Percentiles rank a stretch among this genome's conserved stretches.
Evolutionary conservation across 2,113 vertebrate genomes (phyloP).

Genomic region (Nestor notabilis): DNA sequence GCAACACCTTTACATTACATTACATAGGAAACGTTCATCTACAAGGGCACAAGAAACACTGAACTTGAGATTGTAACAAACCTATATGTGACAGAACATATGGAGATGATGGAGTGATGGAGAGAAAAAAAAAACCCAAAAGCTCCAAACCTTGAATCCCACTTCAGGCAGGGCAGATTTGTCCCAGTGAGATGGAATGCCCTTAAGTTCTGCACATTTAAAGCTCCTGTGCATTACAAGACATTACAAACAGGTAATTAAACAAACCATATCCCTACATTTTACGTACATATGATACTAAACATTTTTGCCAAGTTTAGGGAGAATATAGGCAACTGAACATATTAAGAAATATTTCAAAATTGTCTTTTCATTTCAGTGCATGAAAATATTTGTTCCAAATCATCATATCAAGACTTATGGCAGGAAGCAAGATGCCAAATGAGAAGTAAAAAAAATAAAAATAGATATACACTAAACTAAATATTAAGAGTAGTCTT

Average conservation of each 20-base stretch:
- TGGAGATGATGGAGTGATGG: background rate
- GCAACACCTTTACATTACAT: background rate
- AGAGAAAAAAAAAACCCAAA: background rate
- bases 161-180: constrained; percentile 76
- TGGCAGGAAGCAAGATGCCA: background rate
- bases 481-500: background rate
- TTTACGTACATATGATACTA: background rate
- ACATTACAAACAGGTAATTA: background rate
- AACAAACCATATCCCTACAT: background rate
- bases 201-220: constrained; percentile 24
- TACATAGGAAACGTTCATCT: background rate
- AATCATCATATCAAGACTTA: background rate
- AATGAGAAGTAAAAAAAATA: background rate
- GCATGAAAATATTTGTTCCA: background rate
- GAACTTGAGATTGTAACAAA: background rate
- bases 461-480: background rate
- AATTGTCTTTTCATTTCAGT: background rate
- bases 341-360: background rate
- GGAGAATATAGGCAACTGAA: background rate
- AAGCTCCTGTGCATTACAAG: constrained; percentile 33
- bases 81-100: background rate
- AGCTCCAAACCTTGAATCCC: constrained; percentile 81
- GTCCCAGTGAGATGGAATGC: constrained; percentile 87
- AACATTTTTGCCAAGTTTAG: background rate
- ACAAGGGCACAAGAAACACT: background rate